Evolutionary conservation across 2,113 vertebrate species (phyloP).

Genomic region (Acanthochromis polyacanthus): DNA sequence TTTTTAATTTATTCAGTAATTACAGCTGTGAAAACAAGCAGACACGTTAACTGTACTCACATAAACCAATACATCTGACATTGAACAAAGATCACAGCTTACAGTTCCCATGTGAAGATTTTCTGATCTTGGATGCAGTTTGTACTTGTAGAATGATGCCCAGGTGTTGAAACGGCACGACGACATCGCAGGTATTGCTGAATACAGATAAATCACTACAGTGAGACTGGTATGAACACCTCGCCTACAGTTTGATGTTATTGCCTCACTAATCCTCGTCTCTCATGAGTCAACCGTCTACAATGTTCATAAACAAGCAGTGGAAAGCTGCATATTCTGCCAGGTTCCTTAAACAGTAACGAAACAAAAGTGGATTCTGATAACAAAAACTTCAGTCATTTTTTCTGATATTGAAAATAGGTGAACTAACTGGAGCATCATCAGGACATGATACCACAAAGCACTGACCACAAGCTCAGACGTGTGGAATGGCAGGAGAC

Average conservation of each 20-base stretch:
- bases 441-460: slow-evolving; percentile 39
- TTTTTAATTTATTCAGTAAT: slow-evolving; percentile 76
- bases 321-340: slow-evolving; percentile 62
- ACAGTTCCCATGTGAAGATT: slow-evolving; percentile 53
- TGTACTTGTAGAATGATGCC: slow-evolving; percentile 34
- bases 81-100: slow-evolving; percentile 69
- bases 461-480: slow-evolving; percentile 48
- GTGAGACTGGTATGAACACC: slow-evolving; percentile 48
- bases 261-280: slow-evolving; percentile 41
- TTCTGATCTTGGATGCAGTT: slow-evolving; percentile 43
- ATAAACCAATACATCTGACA: slow-evolving; percentile 71
- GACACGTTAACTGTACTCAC: slow-evolving; percentile 75
- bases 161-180: slow-evolving; percentile 27
- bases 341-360: slow-evolving; percentile 37
- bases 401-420: neutral
- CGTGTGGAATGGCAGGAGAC: slow-evolving; percentile 63
- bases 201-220: slow-evolving; percentile 49
- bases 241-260: slow-evolving; percentile 58
- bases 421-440: slow-evolving; percentile 15
- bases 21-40: slow-evolving; percentile 82
- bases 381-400: slow-evolving; percentile 23
- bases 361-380: slow-evolving; percentile 4
- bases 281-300: slow-evolving; percentile 27
- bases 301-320: slow-evolving; percentile 39
- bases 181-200: slow-evolving; percentile 57